Evolutionary conservation across 1,140 invertebrate species (phyloP).

Genomic region (Chymomyza costata): DNA sequence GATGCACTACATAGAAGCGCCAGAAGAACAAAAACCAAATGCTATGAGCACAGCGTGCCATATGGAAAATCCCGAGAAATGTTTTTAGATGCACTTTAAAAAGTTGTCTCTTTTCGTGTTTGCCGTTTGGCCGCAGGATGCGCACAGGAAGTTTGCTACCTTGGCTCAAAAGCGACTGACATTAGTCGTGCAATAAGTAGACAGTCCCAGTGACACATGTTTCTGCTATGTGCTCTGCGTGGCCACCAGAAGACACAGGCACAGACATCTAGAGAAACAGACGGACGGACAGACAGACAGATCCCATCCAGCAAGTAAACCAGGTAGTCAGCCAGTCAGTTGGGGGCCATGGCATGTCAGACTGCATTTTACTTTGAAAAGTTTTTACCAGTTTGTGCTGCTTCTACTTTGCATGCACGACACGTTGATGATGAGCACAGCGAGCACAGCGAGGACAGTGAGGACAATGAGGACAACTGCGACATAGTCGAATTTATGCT

Average conservation of each 20-base stretch:
- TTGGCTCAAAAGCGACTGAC: constrained; percentile 51
- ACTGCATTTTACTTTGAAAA: constrained; percentile 44
- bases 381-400: constrained; percentile 21
- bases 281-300: too few species aligned
- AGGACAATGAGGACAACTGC: too few species aligned
- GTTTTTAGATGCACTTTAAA: constrained; percentile 57
- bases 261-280: too few species aligned
- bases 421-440: constrained; percentile 60
- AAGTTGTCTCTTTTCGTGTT: constrained; percentile 54
- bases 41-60: too few species aligned
- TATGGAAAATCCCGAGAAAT: too few species aligned
- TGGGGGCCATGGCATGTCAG: constrained; percentile 30
- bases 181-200: constrained; percentile 72
- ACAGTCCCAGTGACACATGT: constrained; percentile 67
- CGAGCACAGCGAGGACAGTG: too few species aligned
- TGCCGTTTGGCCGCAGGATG: constrained; percentile 42
- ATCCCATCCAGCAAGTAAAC: too few species aligned
- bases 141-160: too few species aligned
- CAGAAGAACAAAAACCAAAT: too few species aligned
- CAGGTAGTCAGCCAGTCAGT: constrained; percentile 4
- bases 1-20: too few species aligned
- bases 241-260: constrained; percentile 5
- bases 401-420: constrained; percentile 58
- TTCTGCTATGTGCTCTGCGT: constrained; percentile 47
- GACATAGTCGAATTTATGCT: constrained; percentile 72